A percentile compares a stretch with the other conserved stretches of the same genome.
These are phyloP conservation scores for Philhelius pedissequus DNA, from an alignment of 2,888 invertebrate genomes.

Conservation along the genomic window DNA sequence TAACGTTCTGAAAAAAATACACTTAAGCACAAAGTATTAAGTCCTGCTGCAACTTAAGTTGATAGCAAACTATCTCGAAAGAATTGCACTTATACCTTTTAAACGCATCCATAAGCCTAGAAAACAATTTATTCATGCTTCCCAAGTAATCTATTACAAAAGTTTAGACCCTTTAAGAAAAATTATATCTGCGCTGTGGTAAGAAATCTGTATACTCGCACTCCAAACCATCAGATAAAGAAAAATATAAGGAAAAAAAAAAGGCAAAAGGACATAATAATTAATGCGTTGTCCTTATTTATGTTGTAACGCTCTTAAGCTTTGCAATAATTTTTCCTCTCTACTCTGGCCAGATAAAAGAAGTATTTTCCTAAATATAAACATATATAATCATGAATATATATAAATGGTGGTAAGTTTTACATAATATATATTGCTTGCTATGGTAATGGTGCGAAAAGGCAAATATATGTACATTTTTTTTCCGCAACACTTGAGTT, in stretches of 20 bases:
- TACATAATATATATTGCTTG: conserved; percentile 1
- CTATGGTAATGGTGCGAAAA: conserved; percentile 22
- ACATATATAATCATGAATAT: neutral
- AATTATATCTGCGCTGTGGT: neutral
- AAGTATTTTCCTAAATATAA: neutral
- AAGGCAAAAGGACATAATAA: conserved; percentile 12
- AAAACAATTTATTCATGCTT: neutral
- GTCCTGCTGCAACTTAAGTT: neutral
- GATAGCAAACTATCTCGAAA: neutral
- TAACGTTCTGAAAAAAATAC: neutral
- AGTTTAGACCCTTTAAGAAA: neutral
- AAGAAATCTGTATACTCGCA: neutral
- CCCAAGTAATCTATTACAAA: neutral
- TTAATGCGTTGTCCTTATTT: conserved; percentile 27
- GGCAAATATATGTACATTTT: conserved; percentile 14
- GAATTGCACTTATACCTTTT: neutral
- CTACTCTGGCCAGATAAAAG: conserved; percentile 8
- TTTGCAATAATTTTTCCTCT: conserved; percentile 12
- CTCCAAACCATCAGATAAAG: neutral
- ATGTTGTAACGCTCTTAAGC: conserved; percentile 15
- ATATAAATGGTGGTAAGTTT: neutral
- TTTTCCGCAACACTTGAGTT: neutral
- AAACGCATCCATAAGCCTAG: neutral
- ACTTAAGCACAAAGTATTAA: neutral
- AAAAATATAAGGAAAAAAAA: neutral